Percentiles rank a stretch among this genome's conserved stretches.
Conservation (phyloP, 2,888 invertebrate species). For the Lasius fuliginosus region DNA sequence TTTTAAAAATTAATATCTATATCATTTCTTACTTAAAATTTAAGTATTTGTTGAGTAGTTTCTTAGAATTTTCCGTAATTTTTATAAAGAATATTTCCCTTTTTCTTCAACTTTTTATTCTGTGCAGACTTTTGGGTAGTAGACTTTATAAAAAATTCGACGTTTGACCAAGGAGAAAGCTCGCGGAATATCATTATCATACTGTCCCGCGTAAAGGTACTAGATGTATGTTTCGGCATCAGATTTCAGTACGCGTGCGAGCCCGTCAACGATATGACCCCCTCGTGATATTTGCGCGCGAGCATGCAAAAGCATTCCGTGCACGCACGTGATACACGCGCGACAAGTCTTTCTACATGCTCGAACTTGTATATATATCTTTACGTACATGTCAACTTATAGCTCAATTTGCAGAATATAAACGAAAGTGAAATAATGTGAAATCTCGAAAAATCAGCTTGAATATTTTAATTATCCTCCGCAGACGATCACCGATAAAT, state of each 20-base stretch:
- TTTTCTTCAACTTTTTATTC: neutral
- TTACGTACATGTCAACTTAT: neutral
- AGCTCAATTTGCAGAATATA: neutral
- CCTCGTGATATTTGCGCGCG: conserved; percentile 50
- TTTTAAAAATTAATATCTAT: neutral
- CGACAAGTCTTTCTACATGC: neutral
- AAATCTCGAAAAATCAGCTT: neutral
- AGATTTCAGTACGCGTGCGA: conserved; percentile 77
- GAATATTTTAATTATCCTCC: neutral
- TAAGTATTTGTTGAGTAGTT: neutral
- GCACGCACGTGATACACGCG: conserved; percentile 61
- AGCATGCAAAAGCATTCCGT: conserved; percentile 56
- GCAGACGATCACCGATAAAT: neutral
- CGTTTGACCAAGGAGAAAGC: conserved; percentile 59
- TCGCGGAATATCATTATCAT: conserved; percentile 75
- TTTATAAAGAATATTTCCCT: neutral
- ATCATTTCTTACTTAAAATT: neutral
- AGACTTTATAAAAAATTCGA: conserved; percentile 23
- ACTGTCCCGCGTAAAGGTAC: conserved; percentile 62
- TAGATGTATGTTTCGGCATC: conserved; percentile 66
- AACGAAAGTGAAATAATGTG: neutral
- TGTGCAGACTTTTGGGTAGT: neutral
- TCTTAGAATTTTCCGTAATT: neutral
- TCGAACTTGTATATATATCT: neutral
- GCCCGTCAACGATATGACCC: conserved; percentile 69